Evolutionary conservation across 2,888 invertebrate species (phyloP), one percentile per base, ranked within the genome.

Genomic region (Chaetogeoica ovagalla): DNA sequence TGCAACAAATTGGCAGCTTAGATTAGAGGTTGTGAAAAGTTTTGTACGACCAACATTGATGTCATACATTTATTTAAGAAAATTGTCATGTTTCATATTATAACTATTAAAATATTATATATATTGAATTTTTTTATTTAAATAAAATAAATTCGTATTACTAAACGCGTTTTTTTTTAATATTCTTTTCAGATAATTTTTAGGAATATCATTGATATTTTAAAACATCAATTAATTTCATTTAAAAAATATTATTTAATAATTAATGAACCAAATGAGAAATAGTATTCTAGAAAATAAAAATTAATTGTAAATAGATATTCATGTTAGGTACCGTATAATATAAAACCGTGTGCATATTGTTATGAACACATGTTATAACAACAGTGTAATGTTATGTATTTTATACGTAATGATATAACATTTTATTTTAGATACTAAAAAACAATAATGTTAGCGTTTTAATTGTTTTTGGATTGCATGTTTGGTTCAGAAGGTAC

Each of bases 51-150:
- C 62, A 69, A 77, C 39, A 37, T 70, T 63, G 71, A 71, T 79
- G 57, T 79, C 63, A 65, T 71, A 71, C 62, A 52, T 79, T 70
- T 39, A 65, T 71, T 69, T 79, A 63, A 71, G 43, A 79, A 39
- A n/a, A 79, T 70, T 79, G 63, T 65, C 71, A 79, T 79, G 70
- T 62, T 79, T 79, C 63, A 71, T 79, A 79, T 79, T 79, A 69
- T 55, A 79, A 69, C 69, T 77, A 77, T 77, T 69, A 69, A 69
- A 77, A 79, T 39, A 55, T 77, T 76, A 77, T 77, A 71, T 79
- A 79, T 63, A 71, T 79, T 79, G 63, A 71, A 63, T 71, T 79
- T 79, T 79, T 79, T 55, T 30, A 77, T 69, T 71, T 79, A 48
- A 79, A 70, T 79, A 63, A 70, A 71, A 76, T 75, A 30, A 76